Evolutionary conservation across 2,113 vertebrate species (phyloP), one percentile per base, ranked within the genome.

Genomic region (Pachycephala philippinensis): DNA sequence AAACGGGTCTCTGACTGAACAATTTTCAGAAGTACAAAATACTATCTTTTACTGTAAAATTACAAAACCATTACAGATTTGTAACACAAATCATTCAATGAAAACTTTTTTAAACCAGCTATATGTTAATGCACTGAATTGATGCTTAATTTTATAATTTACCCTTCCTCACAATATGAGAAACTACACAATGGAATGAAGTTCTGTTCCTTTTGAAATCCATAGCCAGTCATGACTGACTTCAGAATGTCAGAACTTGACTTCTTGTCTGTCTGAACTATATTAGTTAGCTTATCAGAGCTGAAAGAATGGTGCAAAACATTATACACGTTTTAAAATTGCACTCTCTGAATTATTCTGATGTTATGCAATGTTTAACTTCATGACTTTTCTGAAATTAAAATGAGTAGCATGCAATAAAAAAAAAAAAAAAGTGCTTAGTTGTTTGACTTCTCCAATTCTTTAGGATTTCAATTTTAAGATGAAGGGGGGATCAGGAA

Each of bases 401-500:
- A 83, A 93, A 74, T 76, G 17, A 85, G 4, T 44, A 91, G 45
- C 89, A 94, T 96, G 87, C 91, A 95, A 90, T 37, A 6, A 91
- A 68, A 77, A 22, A 84, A 77, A 22, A 84, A 35, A 37, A 66
- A 30, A 33, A 76, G 71, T 69, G 78, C 77, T 87, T 76, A 74
- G 78, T 47, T 80, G 68, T 72, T 91, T 59, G 63, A 69, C 63
- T 83, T 83, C 79, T 80, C 56, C 39, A 65, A 52, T 79, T 90
- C 52, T 47, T 92, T 78, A 93, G 84, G 81, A 79, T 18, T 82
- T 92, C 19, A 77, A 94, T 93, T 96, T 97, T 95, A 97, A 92
- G 96, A 95, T 97, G 94, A 97, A 95, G 96, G 65, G 92, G 96
- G 85, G 97, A 94, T 97, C 91, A 97, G 93, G 88, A 98, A 98